Evolutionary conservation across 2,888 invertebrate species (phyloP), one percentile per base, ranked within the genome.

Genomic region (Drosophila rellima): DNA sequence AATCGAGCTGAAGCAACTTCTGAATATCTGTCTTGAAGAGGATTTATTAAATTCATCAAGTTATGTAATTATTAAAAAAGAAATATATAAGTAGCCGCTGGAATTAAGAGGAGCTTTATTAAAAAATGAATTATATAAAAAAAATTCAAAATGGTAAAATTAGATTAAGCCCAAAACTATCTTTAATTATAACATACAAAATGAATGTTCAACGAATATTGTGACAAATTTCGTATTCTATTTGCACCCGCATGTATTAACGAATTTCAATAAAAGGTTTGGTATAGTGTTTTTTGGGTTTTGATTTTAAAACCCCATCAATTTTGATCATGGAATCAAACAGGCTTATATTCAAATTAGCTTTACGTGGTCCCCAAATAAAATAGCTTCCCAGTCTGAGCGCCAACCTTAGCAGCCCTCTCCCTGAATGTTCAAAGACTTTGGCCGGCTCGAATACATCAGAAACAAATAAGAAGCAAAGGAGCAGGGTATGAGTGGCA

Each of bases 301-400:
- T 54, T 74, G 73, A 73, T 73, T 61, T 20, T 7, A 29, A 48
- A 45, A 56, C 74, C 20, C 70, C 70, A 70, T 74, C 70, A 74
- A 70, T 70, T 45, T 64, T 57, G 70, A 74, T 70, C 65, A 57
- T n/a, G 39, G 42, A 70, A 74, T 74, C 65, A 74, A 74, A 74
- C 61, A 59, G 54, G 62, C 75, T 74, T 66, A 74, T 52, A 74
- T 66, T 70, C 50, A 74, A 74, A 74, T 74, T 62, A 74, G 74
- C 59, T 70, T 70, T 66, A 45, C 31, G 29, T 29, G 55, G 50
- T 51, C 33, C 40, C 57, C 54, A 69, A 70, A 62, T 55, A 33
- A 50, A 52, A 40, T 18, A 39, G 40, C 31, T 17, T 15, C 40
- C 20, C 20, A 13, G 13, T n/a, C 17, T 35, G 1, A 3, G 31